phyloP scores from a whole-genome alignment of 2,113 vertebrate species.

The Anguilla rostrata region DNA sequence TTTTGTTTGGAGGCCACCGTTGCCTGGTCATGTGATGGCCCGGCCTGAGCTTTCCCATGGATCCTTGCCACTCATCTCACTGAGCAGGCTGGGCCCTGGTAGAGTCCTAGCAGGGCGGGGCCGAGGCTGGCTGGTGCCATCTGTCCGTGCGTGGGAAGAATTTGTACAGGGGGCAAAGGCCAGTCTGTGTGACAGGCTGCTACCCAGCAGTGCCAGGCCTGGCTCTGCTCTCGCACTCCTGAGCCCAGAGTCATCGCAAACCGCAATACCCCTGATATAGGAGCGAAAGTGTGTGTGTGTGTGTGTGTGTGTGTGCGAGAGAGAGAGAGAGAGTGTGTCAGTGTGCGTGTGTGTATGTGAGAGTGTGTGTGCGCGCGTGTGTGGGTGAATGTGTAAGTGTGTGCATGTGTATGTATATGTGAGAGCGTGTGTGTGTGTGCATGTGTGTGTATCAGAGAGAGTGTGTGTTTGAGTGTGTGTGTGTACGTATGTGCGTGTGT shows the following conservation, averaged over 20 bases:
- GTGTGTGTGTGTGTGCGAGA: neutral
- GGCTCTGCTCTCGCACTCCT: neutral
- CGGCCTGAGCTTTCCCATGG: neutral
- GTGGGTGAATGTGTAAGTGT: neutral
- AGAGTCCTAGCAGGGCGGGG: no score
- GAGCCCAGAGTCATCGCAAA: neutral
- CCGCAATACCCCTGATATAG: neutral
- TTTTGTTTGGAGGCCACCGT: neutral
- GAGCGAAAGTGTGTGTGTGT: neutral
- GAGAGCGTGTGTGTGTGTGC: no score
- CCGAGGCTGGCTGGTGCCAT: neutral
- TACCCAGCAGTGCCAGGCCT: neutral
- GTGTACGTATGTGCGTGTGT: neutral
- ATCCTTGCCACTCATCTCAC: neutral
- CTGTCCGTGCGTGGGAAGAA: slow-evolving; percentile 2
- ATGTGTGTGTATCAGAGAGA: no score
- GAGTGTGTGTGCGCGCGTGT: no score
- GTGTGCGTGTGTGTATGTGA: neutral
- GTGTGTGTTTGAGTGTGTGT: neutral
- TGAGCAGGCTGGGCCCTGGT: neutral
- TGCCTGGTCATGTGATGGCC: neutral
- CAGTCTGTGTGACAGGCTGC: neutral
- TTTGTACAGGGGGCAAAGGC: neutral
- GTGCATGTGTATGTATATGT: neutral
- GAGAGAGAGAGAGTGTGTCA: neutral